phyloP scores from a whole-genome alignment of 1,140 invertebrate genomes.

The Drosophila parvula region DNA sequence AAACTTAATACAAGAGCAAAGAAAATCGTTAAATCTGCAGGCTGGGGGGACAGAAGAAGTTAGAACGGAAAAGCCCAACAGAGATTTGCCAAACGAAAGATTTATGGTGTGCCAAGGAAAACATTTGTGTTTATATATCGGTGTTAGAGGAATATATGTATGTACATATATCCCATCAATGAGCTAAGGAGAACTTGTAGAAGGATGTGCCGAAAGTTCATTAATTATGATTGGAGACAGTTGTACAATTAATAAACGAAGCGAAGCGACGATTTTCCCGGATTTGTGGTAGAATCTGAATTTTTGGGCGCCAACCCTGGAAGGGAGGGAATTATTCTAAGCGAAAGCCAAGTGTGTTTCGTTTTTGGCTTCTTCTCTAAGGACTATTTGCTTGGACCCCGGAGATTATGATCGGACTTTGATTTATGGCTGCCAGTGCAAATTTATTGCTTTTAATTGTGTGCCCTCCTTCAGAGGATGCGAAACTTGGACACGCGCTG shows the following conservation, averaged over 20 bases:
- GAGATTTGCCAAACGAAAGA: constrained; percentile 70
- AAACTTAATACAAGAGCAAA: constrained; percentile 39
- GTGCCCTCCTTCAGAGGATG: constrained; percentile 11
- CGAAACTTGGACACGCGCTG: constrained; percentile 10
- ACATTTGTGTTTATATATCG: constrained; percentile 69
- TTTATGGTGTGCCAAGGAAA: constrained; percentile 74
- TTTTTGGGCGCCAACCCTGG: neutral
- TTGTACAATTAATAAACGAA: constrained; percentile 79
- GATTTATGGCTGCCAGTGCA: constrained; percentile 69
- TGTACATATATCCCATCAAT: constrained; percentile 2
- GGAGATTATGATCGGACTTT: constrained; percentile 78
- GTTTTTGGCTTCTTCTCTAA: constrained; percentile 47
- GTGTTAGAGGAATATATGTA: constrained; percentile 63
- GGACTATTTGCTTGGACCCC: constrained; percentile 15
- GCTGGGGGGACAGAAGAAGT: neutral
- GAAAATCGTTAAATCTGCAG: neutral
- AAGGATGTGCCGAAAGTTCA: constrained; percentile 75
- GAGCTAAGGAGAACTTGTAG: constrained; percentile 19
- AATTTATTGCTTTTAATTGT: constrained; percentile 80
- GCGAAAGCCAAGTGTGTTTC: constrained; percentile 40
- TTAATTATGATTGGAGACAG: constrained; percentile 82
- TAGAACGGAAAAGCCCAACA: constrained; percentile 18
- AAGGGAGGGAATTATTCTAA: constrained; percentile 1
- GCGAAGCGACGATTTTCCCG: constrained; percentile 37
- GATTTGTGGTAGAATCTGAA: constrained; percentile 37